phyloP scores from a whole-genome alignment of 2,797 vertebrate genomes.

The Ceryle rudis region DNA sequence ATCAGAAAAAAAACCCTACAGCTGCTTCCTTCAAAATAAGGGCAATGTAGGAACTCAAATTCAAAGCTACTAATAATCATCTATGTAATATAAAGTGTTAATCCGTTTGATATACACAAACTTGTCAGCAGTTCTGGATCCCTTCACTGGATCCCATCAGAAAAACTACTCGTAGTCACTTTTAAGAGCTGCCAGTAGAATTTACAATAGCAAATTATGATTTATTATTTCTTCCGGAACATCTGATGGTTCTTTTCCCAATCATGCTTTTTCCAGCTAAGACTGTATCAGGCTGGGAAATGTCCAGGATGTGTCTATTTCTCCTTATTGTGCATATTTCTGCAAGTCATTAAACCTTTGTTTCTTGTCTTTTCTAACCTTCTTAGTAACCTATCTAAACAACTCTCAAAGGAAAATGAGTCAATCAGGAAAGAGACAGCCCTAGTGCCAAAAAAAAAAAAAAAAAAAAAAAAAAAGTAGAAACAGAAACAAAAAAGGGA shows the following conservation, averaged over 20 bases:
- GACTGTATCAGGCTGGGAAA: conserved; percentile 5
- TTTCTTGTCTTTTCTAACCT: conserved; percentile 46
- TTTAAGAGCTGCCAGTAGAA: not conserved
- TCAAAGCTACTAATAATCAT: not conserved
- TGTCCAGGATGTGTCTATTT: not conserved
- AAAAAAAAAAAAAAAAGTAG: not conserved
- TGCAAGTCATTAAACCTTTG: conserved; percentile 39
- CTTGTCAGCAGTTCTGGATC: not conserved
- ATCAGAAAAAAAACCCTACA: not conserved
- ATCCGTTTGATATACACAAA: not conserved
- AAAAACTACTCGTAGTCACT: not conserved
- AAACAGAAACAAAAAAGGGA: not conserved
- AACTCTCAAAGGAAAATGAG: conserved; percentile 34
- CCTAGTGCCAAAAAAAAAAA: not conserved
- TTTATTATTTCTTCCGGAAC: not conserved
- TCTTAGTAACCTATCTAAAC: conserved; percentile 18
- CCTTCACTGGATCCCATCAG: not conserved
- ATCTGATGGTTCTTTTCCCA: conserved; percentile 8
- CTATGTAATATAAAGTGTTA: not conserved
- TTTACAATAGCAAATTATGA: conserved; percentile 34
- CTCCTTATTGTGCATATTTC: conserved; percentile 7
- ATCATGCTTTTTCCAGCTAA: not conserved
- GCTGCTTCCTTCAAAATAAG: not conserved
- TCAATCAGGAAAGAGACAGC: conserved; percentile 15
- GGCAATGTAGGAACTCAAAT: not conserved